These are phyloP conservation scores for Carettochelys insculpta DNA, from an alignment of 2,113 vertebrate species.

Conservation along the genomic window DNA sequence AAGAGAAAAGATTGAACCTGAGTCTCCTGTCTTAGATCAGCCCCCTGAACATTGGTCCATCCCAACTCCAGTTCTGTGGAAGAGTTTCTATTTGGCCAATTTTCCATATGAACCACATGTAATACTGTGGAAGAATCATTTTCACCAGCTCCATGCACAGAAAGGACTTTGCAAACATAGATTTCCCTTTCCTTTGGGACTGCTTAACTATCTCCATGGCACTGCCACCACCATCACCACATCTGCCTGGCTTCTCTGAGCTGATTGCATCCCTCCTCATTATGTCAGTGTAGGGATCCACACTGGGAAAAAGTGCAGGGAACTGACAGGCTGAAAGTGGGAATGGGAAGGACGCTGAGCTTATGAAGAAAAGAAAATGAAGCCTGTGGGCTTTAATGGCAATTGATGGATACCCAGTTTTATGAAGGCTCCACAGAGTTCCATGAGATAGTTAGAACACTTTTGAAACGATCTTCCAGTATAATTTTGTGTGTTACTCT, in stretches of 20 bases:
- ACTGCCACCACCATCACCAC: neutral
- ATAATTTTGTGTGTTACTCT: neutral
- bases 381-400: neutral
- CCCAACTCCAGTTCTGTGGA: neutral
- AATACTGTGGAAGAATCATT: neutral
- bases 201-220: neutral
- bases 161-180: neutral
- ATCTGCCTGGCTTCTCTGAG: fast-evolving
- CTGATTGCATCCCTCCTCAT: neutral
- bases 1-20: neutral
- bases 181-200: neutral
- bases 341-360: neutral
- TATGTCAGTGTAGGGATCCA: fast-evolving
- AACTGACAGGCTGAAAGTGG: neutral
- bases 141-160: neutral
- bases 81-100: neutral
- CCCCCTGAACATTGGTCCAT: neutral
- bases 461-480: neutral
- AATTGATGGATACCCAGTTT: neutral
- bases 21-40: neutral
- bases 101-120: neutral
- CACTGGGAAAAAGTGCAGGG: neutral
- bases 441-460: neutral
- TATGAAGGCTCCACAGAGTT: neutral
- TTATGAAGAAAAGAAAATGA: neutral